phyloP scores from a whole-genome alignment of 2,888 invertebrate genomes.

The Drosophila cognata region DNA sequence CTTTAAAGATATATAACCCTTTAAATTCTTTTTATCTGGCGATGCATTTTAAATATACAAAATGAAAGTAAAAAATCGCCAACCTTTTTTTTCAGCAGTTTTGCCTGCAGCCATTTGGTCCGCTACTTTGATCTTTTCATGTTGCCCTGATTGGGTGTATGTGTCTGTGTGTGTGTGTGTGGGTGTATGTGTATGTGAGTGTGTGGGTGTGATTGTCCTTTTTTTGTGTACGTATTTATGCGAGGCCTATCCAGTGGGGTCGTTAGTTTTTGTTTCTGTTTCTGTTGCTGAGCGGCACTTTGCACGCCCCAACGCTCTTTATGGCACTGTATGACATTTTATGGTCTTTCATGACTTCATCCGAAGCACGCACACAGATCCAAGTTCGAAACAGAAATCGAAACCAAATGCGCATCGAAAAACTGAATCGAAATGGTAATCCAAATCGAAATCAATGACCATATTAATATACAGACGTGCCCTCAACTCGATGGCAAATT shows the following conservation, averaged over 20 bases:
- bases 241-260: constrained; percentile 24
- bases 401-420: constrained; percentile 2
- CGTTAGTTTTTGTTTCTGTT: constrained; percentile 46
- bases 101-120: constrained; percentile 49
- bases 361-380: constrained; percentile 21
- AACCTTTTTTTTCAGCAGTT: constrained; percentile 32
- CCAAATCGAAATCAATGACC: constrained; percentile 66
- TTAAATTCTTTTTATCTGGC: constrained; percentile 7
- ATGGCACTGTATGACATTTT: constrained; percentile 54
- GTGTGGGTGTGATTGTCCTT: constrained; percentile 29
- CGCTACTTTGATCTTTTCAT: constrained; percentile 63
- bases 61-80: constrained; percentile 9
- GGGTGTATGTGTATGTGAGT: constrained; percentile 15
- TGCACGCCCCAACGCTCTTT: constrained; percentile 70
- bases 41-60: constrained; percentile 19
- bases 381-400: constrained; percentile 12
- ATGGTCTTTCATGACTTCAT: constrained; percentile 50
- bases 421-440: constrained; percentile 25
- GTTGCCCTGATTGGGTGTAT: constrained; percentile 31
- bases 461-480: constrained; percentile 69
- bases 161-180: constrained; percentile 18
- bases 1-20: constrained; percentile 9
- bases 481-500: constrained; percentile 33
- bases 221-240: constrained; percentile 16
- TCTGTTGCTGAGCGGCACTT: constrained; percentile 45